Base-by-base conservation (phyloP, 2,888 invertebrate genomes). In the Nephrocerus scutellatus region DNA sequence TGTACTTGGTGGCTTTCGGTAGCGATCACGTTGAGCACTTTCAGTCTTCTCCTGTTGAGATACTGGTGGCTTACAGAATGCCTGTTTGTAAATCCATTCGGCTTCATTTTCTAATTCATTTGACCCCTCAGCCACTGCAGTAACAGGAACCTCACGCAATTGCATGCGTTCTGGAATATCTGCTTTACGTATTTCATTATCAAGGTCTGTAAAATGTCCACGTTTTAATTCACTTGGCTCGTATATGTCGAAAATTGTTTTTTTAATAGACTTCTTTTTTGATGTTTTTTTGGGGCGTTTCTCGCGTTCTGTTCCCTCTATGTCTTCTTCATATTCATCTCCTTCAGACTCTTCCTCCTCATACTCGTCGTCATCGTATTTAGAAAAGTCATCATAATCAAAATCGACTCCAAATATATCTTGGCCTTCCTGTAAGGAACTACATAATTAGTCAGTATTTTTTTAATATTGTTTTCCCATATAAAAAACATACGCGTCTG, bases 341-440 rank as follows among this genome's bases (percentile, higher is more conserved):
- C 86, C 86, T 31, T 68, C 67, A 20, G 86, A 86, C 33, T 86
- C 85, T 34, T 65, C 64, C 37, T 84, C 83, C 54, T 89, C 85
- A 45, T 86, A 86, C 41, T 67, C 67, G 48, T 89, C 89, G 36
- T 88, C 86, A 6, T 82, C 88, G 58, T 86, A 87, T 58, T 87
- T 87, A 36, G 82, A 81, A 66, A 91, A 87, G 51, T 91, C 90
- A 43, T 89, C 89, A 60, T 85, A 91, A 60, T 91, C 95, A 69
- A 97, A 96, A 65, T 97, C 97, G n/a, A 96, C 93, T 19, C 97
- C 98, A 63, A 98, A 98, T 50, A 97, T 93, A 62, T 98, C 97
- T 67, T 96, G 95, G 36, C 97, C 98, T 67, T 97, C 92, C 77
- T 96, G 95, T 13, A 96, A 71, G 1, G 89, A 88, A 9, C 82